A percentile compares a stretch with the other conserved stretches of the same genome.
Conservation (phyloP, 2,113 vertebrate genomes). For the Oryzias melastigma region DNA sequence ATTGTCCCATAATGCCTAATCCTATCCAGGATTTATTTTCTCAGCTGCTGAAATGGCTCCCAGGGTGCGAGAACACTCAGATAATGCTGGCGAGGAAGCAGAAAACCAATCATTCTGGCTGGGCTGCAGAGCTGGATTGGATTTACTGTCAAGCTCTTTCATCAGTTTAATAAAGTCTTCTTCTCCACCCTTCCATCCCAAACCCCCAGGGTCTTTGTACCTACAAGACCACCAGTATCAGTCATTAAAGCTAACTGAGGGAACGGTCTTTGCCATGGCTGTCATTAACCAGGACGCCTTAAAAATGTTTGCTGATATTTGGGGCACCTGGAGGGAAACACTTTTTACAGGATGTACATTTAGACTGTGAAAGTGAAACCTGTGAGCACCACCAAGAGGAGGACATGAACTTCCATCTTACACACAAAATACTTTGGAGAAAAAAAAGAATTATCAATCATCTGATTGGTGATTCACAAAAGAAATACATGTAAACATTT, state of each 20-base stretch:
- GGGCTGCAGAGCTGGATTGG: slow-evolving; percentile 52
- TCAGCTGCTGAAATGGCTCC: slow-evolving; percentile 57
- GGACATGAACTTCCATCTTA: no score
- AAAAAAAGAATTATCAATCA: no score
- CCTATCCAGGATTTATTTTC: slow-evolving; percentile 68
- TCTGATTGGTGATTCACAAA: no score
- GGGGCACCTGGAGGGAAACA: not conserved
- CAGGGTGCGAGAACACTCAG: slow-evolving; percentile 51
- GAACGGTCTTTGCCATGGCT: not conserved
- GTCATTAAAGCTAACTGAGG: slow-evolving; percentile 31
- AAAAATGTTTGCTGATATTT: slow-evolving; percentile 19
- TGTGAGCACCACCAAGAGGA: no score
- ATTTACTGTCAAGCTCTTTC: slow-evolving; percentile 67
- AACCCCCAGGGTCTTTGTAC: slow-evolving; percentile 28
- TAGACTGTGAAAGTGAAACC: no score
- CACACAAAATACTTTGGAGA: no score
- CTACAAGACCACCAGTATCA: slow-evolving; percentile 30
- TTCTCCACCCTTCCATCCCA: slow-evolving; percentile 15
- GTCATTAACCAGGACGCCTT: slow-evolving; percentile 26
- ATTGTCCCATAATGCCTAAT: slow-evolving; percentile 68
- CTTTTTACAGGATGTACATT: no score
- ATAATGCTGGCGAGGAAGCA: slow-evolving; percentile 57
- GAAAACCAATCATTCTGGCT: slow-evolving; percentile 69
- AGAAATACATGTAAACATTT: no score
- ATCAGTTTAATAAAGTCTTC: slow-evolving; percentile 73